Evolutionary conservation across 2,888 invertebrate genomes (phyloP).

Genomic region (Pegoplata infirma): DNA sequence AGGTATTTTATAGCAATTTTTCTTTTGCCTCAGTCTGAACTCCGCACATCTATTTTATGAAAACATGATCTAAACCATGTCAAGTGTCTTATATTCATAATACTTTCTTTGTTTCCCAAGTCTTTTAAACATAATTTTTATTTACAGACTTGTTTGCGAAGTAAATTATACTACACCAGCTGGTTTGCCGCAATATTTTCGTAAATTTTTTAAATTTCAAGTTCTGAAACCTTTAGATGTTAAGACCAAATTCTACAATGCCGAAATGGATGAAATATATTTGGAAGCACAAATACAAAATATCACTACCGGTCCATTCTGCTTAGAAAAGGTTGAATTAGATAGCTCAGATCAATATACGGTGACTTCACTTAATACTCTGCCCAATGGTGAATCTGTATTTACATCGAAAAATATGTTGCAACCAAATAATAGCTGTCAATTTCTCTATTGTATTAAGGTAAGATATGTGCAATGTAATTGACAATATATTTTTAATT

Average conservation of each 20-base stretch:
- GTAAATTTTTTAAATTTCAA: constrained; percentile 99
- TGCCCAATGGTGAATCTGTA: constrained; percentile 83
- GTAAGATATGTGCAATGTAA: constrained; percentile 57
- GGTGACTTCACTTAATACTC: constrained; percentile 86
- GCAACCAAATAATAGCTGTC: constrained; percentile 93
- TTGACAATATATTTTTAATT: neutral
- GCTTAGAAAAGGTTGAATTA: constrained; percentile 94
- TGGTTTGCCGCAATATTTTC: constrained; percentile 89
- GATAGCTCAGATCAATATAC: constrained; percentile 95
- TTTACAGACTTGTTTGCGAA: constrained; percentile 93
- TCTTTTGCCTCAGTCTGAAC: too few species aligned
- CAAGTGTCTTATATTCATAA: too few species aligned
- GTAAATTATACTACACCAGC: constrained; percentile 91
- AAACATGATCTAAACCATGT: too few species aligned
- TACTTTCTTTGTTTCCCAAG: too few species aligned
- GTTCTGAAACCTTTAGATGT: constrained; percentile 98
- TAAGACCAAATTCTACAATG: constrained; percentile 98
- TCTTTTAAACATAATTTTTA: too few species aligned
- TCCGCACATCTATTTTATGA: too few species aligned
- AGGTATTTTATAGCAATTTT: too few species aligned
- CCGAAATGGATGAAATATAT: constrained; percentile 88
- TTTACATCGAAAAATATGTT: constrained; percentile 89
- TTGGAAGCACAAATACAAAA: constrained; percentile 92
- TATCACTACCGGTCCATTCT: constrained; percentile 94
- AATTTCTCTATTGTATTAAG: constrained; percentile 95